Evolutionary conservation across 2,113 vertebrate species (phyloP), one percentile per base, ranked within the genome.

Genomic region (Catharus minimus): DNA sequence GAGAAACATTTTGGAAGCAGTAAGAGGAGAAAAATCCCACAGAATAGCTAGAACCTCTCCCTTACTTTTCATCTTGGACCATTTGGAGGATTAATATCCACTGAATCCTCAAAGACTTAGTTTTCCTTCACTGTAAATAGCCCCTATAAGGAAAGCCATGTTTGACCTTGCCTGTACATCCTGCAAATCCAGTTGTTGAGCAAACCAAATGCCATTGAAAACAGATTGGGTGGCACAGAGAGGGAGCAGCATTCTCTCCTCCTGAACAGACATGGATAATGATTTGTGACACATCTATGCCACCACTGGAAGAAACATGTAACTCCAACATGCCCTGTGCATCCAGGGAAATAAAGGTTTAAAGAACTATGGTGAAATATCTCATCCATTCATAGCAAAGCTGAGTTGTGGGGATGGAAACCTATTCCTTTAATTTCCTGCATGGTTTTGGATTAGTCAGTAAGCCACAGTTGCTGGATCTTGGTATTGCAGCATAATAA

Each of bases 381-480:
- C 47, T 80, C 82, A 79, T 20, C 81, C 86, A 79, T 97, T 95
- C 89, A 82, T 69, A 50, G 65, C 71, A 76, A 93, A 90, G 84
- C 86, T 88, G 61, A 46, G 33, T 1, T 55, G 69, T 60, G 85
- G 89, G 81, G 78, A 95, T 79, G 77, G 72, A 83, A 94, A 44
- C 52, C 49, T 60, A 50, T 32, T 88, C 32, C 76, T 88, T 93
- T 41, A 13, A 28, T 95, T 94, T 92, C 84, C 80, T 91, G 86
- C 1, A 0, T 84, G 61, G 7, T 78, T 94, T 66, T 75, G 77
- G 77, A 83, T 93, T 86, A 88, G 92, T 95, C 94, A 95, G 20
- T 91, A 95, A 96, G 82, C 52, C 61, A 61, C 68, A 72, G 80
- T 82, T 5, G 18, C 85, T 87, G 61, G 28, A 67, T 56, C 36